Evolutionary conservation across 2,888 invertebrate genomes (phyloP), one percentile per base, ranked within the genome.

Genomic region (Drosophila anomelani): DNA sequence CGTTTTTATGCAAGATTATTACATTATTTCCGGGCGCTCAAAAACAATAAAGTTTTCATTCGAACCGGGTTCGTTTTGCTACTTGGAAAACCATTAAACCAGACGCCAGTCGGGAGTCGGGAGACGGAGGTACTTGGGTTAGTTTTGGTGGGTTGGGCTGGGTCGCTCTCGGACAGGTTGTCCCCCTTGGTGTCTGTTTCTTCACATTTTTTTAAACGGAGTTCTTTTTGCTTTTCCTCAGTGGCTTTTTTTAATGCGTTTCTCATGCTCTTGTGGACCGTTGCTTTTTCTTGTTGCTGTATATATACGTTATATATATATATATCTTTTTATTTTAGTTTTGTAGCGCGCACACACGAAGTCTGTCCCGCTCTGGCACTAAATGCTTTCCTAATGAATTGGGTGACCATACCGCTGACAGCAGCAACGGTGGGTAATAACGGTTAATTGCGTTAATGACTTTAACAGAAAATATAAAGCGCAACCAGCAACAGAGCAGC

Each of bases 371-470:
- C 61, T 76, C 61, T 70, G 64, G 64, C 79, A 81, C 86, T 85
- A 88, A 89, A 89, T 83, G 84, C 86, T 83, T 89, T 79, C 78
- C 81, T 86, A 88, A 87, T 89, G 87, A 87, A 87, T 87, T 88
- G 81, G 86, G 86, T 89, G 91, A 80, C 81, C 81, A 81, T 79
- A 79, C 83, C 71, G 74, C 76, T 76, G 54, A 60, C 79, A 80
- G 63, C 72, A 81, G 58, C 72, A 81, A 69, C 82, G 80, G 78
- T 68, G 76, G 79, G 88, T 89, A 85, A 88, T 90, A 89, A 89
- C 89, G 91, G 89, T 90, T 89, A 86, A 90, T 83, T 83, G 85
- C 86, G 89, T 90, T 90, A 90, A 89, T 90, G 88, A 80, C 90
- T 89, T 89, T 89, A 86, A 85, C 88, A 88, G 88, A 86, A 86